A percentile compares a stretch with the other conserved stretches of the same genome.
Evolutionary conservation across 1,140 invertebrate species (phyloP).

Genomic region (Lordiphosa collinella): DNA sequence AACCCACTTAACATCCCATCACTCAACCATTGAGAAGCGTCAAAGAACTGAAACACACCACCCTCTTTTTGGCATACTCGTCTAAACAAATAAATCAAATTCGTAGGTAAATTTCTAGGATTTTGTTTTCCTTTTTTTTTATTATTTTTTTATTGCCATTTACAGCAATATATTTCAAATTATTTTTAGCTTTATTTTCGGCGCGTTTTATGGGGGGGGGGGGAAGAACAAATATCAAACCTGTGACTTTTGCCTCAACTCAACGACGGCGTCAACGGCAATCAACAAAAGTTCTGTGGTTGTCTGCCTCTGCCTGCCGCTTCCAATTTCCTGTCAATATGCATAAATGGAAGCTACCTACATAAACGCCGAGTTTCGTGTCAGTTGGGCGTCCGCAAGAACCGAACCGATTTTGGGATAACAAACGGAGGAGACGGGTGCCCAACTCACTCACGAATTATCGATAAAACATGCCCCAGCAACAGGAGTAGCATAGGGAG

Average conservation of each 20-base stretch:
- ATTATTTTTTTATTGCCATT: constrained; percentile 44
- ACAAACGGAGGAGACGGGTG: constrained; percentile 45
- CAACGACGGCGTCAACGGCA: constrained; percentile 40
- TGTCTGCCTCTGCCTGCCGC: constrained; percentile 49
- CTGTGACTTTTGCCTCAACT: constrained; percentile 7
- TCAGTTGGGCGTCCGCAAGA: constrained; percentile 61
- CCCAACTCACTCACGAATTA: constrained; percentile 46
- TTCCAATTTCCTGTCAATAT: constrained; percentile 73
- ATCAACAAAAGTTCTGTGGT: constrained; percentile 46
- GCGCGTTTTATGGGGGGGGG: constrained; percentile 42
- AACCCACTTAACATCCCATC: too few relatives aligned
- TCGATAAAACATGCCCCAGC: constrained; percentile 62
- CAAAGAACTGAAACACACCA: too few relatives aligned
- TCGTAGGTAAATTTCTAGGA: constrained; percentile 43
- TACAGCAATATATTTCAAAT: constrained; percentile 71
- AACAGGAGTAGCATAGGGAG: constrained; percentile 6
- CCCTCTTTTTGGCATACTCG: constrained; percentile 2
- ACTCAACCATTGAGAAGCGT: too few relatives aligned
- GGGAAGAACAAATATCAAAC: constrained; percentile 27
- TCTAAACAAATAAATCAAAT: constrained; percentile 48
- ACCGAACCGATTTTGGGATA: constrained; percentile 62
- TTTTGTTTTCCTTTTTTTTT: not conserved
- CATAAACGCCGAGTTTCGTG: constrained; percentile 38
- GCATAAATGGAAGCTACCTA: constrained; percentile 31
- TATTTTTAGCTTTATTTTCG: constrained; percentile 70